These are phyloP conservation scores for Subacronicta megacephala DNA, from an alignment of 2,888 invertebrate genomes.

Conservation along the genomic window DNA sequence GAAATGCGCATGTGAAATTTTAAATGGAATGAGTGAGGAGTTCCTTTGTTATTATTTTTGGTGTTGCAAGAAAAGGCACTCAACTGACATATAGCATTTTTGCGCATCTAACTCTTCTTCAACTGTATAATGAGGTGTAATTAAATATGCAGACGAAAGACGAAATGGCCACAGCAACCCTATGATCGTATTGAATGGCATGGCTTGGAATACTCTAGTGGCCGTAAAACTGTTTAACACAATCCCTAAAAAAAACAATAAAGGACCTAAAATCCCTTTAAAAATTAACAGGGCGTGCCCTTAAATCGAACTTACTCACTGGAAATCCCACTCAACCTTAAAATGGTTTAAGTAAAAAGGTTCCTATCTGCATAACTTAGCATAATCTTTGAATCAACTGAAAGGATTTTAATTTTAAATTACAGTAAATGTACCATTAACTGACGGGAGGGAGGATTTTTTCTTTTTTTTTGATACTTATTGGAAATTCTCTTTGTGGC, in stretches of 20 bases:
- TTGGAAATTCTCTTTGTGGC: slow-evolving; percentile 31
- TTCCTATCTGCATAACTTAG: slow-evolving; percentile 82
- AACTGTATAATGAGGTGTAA: too few relatives aligned
- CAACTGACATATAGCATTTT: too few relatives aligned
- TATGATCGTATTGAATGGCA: too few relatives aligned
- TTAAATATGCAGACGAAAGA: too few relatives aligned
- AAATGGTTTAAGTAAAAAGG: slow-evolving; percentile 72
- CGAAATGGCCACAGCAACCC: too few relatives aligned
- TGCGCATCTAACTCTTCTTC: too few relatives aligned
- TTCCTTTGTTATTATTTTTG: too few relatives aligned
- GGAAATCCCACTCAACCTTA: slow-evolving; percentile 49
- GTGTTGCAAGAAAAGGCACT: too few relatives aligned
- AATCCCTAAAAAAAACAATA: slow-evolving; percentile 30
- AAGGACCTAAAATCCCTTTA: slow-evolving; percentile 41
- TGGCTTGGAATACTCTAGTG: slow-evolving; percentile 7
- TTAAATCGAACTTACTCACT: slow-evolving; percentile 48
- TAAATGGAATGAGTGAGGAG: too few relatives aligned
- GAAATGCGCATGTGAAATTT: too few relatives aligned
- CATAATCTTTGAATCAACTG: slow-evolving; percentile 85
- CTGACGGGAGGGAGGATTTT: slow-evolving; percentile 58
- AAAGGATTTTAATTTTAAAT: slow-evolving; percentile 85
- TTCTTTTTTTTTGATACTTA: slow-evolving; percentile 50
- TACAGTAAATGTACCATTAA: slow-evolving; percentile 71
- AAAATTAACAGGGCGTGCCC: slow-evolving; percentile 49
- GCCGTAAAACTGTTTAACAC: slow-evolving; percentile 7